These are phyloP conservation scores for Pristiophorus japonicus DNA, from an alignment of 2,113 vertebrate genomes.

Conservation along the genomic window DNA sequence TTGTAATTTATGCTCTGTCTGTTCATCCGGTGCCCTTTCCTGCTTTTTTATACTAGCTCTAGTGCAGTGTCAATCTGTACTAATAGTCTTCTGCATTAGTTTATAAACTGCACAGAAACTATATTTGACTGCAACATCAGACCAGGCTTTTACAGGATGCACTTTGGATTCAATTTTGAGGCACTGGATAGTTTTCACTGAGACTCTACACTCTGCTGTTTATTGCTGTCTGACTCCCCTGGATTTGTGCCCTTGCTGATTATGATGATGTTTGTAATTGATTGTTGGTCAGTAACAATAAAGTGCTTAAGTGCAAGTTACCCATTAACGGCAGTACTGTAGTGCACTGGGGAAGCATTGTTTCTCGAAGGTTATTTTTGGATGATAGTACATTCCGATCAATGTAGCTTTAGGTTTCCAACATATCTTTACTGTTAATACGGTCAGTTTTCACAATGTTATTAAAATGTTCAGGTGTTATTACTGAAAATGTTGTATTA, in stretches of 20 bases:
- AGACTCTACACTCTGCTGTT: background rate
- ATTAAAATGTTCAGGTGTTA: background rate
- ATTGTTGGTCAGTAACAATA: slow-evolving; percentile 9
- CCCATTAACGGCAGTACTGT: slow-evolving; percentile 1
- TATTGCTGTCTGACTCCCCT: background rate
- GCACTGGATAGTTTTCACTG: background rate
- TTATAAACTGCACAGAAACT: background rate
- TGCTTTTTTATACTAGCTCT: background rate
- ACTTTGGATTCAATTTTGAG: background rate
- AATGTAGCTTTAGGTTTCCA: background rate
- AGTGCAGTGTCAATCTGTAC: background rate
- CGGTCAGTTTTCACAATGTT: background rate
- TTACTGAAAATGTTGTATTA: background rate
- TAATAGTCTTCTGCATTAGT: background rate
- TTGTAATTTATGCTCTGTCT: background rate
- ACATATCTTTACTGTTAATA: background rate
- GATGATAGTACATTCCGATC: background rate
- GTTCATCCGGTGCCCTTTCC: background rate
- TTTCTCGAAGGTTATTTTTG: background rate
- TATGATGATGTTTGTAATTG: slow-evolving; percentile 18
- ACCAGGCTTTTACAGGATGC: background rate
- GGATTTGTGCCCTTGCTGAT: slow-evolving; percentile 20
- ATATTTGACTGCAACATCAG: background rate
- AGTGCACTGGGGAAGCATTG: background rate
- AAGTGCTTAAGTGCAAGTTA: background rate